A percentile compares a stretch with the other conserved stretches of the same genome.
Evolutionary conservation across 1,140 invertebrate species (phyloP).

Genomic region (Hylyphantes graminicola): DNA sequence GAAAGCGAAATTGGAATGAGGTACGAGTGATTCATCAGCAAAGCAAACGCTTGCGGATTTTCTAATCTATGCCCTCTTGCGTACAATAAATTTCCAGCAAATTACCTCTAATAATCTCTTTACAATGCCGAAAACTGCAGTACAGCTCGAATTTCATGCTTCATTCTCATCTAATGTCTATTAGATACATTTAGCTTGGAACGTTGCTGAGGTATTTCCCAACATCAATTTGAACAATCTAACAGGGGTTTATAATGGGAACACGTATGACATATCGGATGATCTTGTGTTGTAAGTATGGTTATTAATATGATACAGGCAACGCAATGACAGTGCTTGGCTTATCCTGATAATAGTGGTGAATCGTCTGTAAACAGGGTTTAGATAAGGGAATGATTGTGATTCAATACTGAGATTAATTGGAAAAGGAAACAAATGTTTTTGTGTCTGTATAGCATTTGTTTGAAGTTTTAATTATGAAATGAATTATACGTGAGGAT

Average conservation of each 20-base stretch:
- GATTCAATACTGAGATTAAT: too few species aligned
- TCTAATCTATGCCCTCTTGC: constrained; percentile 8
- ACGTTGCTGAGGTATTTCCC: constrained; percentile 15
- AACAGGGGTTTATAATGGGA: constrained; percentile 6
- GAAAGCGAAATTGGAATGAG: constrained; percentile 34
- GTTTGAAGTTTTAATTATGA: too few species aligned
- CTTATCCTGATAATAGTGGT: not conserved
- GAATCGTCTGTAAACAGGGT: constrained; percentile 21
- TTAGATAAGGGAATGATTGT: constrained; percentile 1
- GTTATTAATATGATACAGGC: not conserved
- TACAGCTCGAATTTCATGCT: not conserved
- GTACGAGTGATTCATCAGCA: constrained; percentile 48
- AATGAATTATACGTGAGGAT: too few species aligned
- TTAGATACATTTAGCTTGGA: not conserved
- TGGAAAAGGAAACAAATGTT: too few species aligned
- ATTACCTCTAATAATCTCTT: constrained; percentile 47
- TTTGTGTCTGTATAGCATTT: too few species aligned
- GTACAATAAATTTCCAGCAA: constrained; percentile 39
- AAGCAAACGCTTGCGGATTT: constrained; percentile 37
- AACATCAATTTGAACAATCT: constrained; percentile 9
- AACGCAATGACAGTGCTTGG: constrained; percentile 1
- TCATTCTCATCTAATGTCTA: constrained; percentile 26
- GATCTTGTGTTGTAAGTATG: not conserved
- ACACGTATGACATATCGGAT: not conserved
- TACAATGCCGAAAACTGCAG: constrained; percentile 24